phyloP scores from a whole-genome alignment of 2,113 vertebrate genomes.

The Emydocephalus ijimae region DNA sequence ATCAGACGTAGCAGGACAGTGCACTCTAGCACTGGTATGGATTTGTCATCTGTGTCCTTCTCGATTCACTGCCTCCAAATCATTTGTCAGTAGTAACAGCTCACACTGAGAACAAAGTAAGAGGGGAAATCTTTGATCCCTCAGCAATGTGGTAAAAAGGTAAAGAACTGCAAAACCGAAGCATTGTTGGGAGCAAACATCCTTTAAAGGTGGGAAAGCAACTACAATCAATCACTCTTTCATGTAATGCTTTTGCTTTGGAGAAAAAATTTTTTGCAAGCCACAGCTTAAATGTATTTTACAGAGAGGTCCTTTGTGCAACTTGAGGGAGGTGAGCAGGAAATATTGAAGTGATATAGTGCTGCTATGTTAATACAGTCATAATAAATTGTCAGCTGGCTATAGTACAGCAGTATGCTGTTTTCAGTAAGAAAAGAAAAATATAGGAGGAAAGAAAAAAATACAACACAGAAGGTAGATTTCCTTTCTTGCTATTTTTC shows the following conservation, averaged over 20 bases:
- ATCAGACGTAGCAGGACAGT: conserved; percentile 66
- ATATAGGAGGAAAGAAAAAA: neutral
- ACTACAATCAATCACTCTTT: neutral
- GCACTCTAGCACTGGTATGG: conserved; percentile 75
- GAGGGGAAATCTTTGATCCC: conserved; percentile 68
- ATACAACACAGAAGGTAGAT: neutral
- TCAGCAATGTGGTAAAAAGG: conserved; percentile 59
- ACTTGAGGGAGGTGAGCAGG: neutral
- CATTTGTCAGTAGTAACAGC: conserved; percentile 78
- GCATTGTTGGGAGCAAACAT: conserved; percentile 49
- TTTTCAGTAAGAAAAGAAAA: neutral
- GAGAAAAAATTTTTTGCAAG: neutral
- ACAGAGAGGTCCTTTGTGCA: neutral
- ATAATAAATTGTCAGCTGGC: neutral
- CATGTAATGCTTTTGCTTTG: neutral
- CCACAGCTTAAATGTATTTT: neutral
- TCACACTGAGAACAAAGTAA: conserved; percentile 65
- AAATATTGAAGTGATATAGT: neutral
- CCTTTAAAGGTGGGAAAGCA: neutral
- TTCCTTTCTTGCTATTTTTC: neutral
- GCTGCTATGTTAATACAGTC: neutral
- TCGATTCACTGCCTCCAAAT: conserved; percentile 84
- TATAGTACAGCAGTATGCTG: neutral
- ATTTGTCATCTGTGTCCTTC: conserved; percentile 98
- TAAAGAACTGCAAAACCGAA: conserved; percentile 54